These are phyloP conservation scores for Eleutherodactylus coqui DNA, from an alignment of 2,797 vertebrate genomes.

Conservation along the genomic window DNA sequence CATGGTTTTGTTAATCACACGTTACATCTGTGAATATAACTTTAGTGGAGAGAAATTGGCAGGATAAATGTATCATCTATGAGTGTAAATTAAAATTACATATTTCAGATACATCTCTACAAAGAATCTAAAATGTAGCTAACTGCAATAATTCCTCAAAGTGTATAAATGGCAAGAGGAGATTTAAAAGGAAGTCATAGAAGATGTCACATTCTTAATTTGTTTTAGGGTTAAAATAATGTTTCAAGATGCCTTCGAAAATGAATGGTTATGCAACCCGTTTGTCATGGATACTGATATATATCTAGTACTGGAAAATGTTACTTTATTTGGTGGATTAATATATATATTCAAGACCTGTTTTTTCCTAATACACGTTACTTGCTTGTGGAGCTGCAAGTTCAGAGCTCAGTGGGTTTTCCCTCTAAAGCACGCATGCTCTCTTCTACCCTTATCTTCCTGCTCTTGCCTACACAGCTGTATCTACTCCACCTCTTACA, in stretches of 20 bases:
- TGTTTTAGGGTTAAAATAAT: not conserved
- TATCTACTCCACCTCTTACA: no score
- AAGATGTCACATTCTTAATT: not conserved
- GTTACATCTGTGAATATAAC: not conserved
- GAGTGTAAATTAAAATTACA: not conserved
- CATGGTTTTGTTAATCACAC: not conserved
- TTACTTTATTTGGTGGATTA: no score
- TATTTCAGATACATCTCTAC: not conserved
- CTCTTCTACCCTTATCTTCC: not conserved
- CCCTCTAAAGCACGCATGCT: not conserved
- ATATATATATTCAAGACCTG: no score
- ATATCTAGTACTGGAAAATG: no score
- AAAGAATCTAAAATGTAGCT: not conserved
- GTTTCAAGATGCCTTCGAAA: no score
- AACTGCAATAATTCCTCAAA: not conserved
- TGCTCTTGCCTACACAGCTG: no score
- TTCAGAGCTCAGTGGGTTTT: not conserved
- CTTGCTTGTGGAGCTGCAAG: not conserved
- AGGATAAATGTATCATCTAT: conserved; percentile 1
- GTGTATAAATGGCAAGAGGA: not conserved
- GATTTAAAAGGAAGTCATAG: not conserved
- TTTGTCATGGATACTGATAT: no score
- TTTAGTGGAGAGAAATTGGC: not conserved
- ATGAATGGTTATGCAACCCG: no score
- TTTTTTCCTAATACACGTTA: no score